Base-by-base conservation (phyloP, 2,888 invertebrate species). In the Frankliniella intonsa region DNA sequence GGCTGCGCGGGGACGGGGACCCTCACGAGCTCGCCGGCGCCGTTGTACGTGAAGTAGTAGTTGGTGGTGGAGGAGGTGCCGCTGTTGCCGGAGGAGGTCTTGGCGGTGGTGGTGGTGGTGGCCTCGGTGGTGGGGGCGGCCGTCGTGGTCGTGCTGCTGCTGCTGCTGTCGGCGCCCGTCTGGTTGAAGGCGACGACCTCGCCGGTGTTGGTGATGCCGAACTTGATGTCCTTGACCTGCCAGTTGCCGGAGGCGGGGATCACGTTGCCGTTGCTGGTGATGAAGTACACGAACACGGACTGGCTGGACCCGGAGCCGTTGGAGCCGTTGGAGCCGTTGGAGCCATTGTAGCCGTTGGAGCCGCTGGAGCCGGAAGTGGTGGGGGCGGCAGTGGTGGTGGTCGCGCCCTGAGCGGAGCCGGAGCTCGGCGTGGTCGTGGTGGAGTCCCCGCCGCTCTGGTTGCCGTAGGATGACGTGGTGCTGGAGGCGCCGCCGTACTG, bases 121-220 rank as follows among this genome's bases (percentile, higher is more conserved):
- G 14, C 51, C 51, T 55, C 14, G 55, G 55, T 55, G 55, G 55
- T 55, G 2, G 38, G 38, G 55, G 55, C 17, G 55, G 17, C 17
- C 12, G 62, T n/a, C 19, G 17, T 14, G 3, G 55, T 14, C 14
- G 55, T 14, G 17, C 14, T 55, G 55, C 14, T 14, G 17, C 14
- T 55, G 55, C 14, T 14, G 14, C 17, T 55, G 55, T 55, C 19
- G 55, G 55, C 5, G 11, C 55, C 19, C 17, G 55, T 2, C 3
- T 2, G 19, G 14, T 12, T 69, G 69, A 22, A 69, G 5, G n/a
- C 0, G 69, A 69, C 22, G 7, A 69, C 69, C n/a, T 19, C 19
- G 22, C 69, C 69, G 69, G 69, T 69, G n/a, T 69, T 69, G 69
- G 69, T 69, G 69, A 69, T 69, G 69, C n/a, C 69, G 69, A n/a